Conservation (phyloP, 2,113 vertebrate genomes). For the Dicrurus megarhynchus region DNA sequence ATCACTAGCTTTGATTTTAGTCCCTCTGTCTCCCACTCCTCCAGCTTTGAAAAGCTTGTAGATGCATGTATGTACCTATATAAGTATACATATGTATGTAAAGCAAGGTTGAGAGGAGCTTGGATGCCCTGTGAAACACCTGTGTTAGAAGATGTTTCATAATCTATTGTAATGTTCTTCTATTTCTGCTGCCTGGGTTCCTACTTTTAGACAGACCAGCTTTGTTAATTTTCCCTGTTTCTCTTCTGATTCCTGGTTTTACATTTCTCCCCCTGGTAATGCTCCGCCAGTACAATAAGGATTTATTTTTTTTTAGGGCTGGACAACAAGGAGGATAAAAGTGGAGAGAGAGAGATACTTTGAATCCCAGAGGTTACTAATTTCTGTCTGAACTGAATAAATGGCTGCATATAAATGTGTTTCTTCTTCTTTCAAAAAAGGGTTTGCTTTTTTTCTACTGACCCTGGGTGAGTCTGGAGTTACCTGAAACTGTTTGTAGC, state of each 20-base stretch:
- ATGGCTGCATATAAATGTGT: conserved; percentile 35
- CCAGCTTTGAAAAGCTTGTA: not conserved
- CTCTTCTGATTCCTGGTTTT: not conserved
- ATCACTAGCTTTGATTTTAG: not conserved
- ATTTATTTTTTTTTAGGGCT: not conserved
- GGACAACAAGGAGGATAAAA: not conserved
- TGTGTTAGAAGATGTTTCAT: not conserved
- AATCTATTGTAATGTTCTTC: not conserved
- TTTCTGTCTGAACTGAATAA: conserved; percentile 44
- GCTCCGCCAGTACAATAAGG: not conserved
- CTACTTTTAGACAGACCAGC: not conserved
- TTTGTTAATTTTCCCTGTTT: not conserved
- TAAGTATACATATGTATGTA: fast-evolving
- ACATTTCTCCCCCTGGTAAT: not conserved
- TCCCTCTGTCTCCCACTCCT: not conserved
- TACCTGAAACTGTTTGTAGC: conserved; percentile 71
- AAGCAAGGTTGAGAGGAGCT: not conserved
- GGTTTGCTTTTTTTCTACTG: not conserved
- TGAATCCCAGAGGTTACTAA: conserved; percentile 5
- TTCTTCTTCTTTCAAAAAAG: conserved; percentile 65
- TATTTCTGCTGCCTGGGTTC: not conserved
- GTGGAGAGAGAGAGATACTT: not conserved
- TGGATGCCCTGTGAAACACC: not conserved
- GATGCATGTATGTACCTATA: fast-evolving
- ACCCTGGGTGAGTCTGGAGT: conserved; percentile 68